These are phyloP conservation scores for Eupithecia tripunctaria DNA, from an alignment of 2,888 invertebrate species.

Conservation along the genomic window DNA sequence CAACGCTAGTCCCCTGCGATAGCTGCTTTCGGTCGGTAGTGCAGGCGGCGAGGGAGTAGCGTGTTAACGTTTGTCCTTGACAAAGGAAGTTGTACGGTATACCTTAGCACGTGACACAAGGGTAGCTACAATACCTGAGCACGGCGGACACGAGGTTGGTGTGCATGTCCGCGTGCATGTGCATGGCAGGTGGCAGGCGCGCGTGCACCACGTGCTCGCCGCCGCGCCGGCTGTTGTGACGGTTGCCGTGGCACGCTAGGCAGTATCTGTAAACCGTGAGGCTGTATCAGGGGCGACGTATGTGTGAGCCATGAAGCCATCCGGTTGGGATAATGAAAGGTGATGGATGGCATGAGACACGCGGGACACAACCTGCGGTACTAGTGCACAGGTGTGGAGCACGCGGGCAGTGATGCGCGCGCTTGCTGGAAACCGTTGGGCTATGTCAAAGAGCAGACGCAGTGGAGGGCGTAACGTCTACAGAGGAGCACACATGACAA, in stretches of 20 bases:
- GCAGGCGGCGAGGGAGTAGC: too few species aligned
- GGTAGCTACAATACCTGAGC: slow-evolving; percentile 86
- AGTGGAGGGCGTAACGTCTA: not conserved
- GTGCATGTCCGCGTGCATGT: slow-evolving; percentile 95
- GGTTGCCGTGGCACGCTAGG: slow-evolving; percentile 92
- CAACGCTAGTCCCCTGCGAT: too few species aligned
- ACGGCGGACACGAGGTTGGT: slow-evolving; percentile 97
- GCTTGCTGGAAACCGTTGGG: slow-evolving; percentile 73
- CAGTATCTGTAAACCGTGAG: slow-evolving; percentile 87
- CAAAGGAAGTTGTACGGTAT: not conserved
- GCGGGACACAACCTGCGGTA: too few species aligned
- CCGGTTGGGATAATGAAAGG: too few species aligned
- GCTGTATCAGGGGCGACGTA: not conserved
- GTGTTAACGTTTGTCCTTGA: too few species aligned
- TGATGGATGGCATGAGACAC: too few species aligned
- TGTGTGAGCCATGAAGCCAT: too few species aligned
- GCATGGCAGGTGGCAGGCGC: slow-evolving; percentile 93
- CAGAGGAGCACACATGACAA: not conserved
- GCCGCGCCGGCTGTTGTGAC: slow-evolving; percentile 94
- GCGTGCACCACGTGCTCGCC: slow-evolving; percentile 96
- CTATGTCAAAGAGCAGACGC: not conserved
- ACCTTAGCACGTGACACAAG: not conserved
- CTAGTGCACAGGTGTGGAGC: too few species aligned
- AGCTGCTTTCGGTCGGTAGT: too few species aligned
- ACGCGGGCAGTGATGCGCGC: too few species aligned